These are phyloP conservation scores for Leucosticte australis DNA, from an alignment of 2,113 vertebrate species.

Conservation along the genomic window DNA sequence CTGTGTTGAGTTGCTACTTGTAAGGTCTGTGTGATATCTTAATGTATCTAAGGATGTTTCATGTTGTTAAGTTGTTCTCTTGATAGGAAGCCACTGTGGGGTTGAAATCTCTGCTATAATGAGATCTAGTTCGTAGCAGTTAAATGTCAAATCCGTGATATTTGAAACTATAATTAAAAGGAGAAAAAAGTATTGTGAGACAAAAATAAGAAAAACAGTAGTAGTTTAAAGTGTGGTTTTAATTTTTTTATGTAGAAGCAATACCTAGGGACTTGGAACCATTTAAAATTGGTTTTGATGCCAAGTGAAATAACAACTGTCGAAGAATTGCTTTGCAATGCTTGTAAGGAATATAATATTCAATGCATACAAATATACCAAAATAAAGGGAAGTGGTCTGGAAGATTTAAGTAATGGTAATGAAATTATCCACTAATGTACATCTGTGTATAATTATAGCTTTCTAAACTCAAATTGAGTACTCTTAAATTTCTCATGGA, in stretches of 20 bases:
- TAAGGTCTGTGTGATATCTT: background rate
- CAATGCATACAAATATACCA: background rate
- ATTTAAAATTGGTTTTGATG: background rate
- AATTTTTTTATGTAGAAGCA: background rate
- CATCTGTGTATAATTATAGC: background rate
- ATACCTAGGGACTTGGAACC: background rate
- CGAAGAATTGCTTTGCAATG: background rate
- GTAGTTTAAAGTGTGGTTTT: background rate
- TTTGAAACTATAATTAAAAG: background rate
- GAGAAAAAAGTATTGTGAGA: background rate
- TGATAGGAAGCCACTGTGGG: background rate
- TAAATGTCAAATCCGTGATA: conserved; percentile 44
- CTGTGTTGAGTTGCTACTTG: background rate
- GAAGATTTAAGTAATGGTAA: background rate
- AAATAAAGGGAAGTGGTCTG: background rate
- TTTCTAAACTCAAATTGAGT: background rate
- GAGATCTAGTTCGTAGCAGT: background rate
- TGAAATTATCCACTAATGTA: background rate
- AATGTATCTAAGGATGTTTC: background rate
- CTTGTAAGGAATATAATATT: background rate
- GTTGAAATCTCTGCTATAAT: conserved; percentile 9
- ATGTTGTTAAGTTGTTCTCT: background rate
- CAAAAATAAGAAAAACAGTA: background rate
- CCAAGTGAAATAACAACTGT: background rate
- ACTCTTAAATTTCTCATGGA: background rate